A percentile compares a stretch with the other conserved stretches of the same genome.
Conservation (phyloP, 2,113 vertebrate species). For the Jaculus jaculus region DNA sequence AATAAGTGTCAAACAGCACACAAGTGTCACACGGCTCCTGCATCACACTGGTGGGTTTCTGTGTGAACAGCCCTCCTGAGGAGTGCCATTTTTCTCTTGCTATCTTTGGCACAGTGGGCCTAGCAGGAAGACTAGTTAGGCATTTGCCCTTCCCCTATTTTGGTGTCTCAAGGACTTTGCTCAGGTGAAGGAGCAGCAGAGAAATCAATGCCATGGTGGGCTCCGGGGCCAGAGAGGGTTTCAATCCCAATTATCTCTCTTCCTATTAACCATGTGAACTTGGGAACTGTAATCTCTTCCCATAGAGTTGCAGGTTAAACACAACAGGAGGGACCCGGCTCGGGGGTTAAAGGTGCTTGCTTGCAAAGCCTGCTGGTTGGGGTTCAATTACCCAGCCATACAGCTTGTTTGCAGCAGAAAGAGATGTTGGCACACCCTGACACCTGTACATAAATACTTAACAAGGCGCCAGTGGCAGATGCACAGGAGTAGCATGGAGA, state of each 20-base stretch:
- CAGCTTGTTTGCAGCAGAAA: too few relatives aligned
- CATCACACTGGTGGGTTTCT: neutral
- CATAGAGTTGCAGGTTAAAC: neutral
- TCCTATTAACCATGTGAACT: neutral
- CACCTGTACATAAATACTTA: too few relatives aligned
- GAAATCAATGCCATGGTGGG: neutral
- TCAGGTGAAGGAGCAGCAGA: neutral
- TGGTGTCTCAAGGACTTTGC: neutral
- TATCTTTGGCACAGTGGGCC: neutral
- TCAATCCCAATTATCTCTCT: neutral
- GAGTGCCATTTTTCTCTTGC: neutral
- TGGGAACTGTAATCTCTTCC: neutral
- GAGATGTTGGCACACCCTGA: too few relatives aligned
- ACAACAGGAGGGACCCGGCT: neutral
- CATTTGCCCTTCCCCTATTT: neutral
- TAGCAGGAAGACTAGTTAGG: neutral
- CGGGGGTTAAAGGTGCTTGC: too few relatives aligned
- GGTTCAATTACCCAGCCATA: too few relatives aligned
- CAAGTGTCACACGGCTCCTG: neutral
- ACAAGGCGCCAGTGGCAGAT: too few relatives aligned
- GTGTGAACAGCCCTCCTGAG: neutral
- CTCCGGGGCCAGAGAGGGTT: neutral
- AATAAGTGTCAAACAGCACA: constrained; percentile 9
- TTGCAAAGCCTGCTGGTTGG: too few relatives aligned
- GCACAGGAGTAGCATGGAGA: neutral